These are phyloP conservation scores for Otocyon megalotis DNA, from an alignment of 2,113 vertebrate genomes.

Conservation along the genomic window DNA sequence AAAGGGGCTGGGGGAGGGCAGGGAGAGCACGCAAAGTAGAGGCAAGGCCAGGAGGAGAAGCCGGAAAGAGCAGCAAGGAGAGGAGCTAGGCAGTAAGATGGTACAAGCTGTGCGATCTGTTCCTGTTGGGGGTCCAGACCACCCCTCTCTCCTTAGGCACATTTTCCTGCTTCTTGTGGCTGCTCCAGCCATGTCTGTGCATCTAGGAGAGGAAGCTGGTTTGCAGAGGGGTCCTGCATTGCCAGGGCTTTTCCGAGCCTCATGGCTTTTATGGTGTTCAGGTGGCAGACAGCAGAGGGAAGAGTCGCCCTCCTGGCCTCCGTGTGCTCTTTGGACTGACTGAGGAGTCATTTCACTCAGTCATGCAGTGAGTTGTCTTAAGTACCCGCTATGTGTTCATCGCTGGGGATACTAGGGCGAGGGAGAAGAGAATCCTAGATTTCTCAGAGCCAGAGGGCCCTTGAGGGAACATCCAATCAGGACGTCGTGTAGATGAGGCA, in stretches of 20 bases:
- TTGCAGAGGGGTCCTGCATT: not conserved
- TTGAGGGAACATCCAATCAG: not conserved
- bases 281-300: not conserved
- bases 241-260: not conserved
- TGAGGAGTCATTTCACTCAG: not conserved
- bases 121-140: not conserved
- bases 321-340: not conserved
- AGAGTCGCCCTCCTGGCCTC: not conserved
- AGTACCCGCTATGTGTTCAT: not conserved
- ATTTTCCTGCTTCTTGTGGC: not conserved
- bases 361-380: not conserved
- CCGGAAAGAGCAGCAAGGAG: not conserved
- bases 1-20: not conserved
- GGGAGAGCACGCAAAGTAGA: not conserved
- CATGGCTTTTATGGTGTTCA: not conserved
- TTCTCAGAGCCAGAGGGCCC: not conserved
- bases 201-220: not conserved
- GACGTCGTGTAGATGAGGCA: not conserved
- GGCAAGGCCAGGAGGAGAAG: not conserved
- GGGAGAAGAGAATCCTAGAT: not conserved
- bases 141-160: not conserved
- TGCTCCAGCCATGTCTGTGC: not conserved
- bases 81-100: not conserved
- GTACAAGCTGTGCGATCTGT: rapidly evolving
- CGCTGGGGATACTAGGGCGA: not conserved